phyloP scores from a whole-genome alignment of 2,113 vertebrate genomes.

The Thunnus thynnus region DNA sequence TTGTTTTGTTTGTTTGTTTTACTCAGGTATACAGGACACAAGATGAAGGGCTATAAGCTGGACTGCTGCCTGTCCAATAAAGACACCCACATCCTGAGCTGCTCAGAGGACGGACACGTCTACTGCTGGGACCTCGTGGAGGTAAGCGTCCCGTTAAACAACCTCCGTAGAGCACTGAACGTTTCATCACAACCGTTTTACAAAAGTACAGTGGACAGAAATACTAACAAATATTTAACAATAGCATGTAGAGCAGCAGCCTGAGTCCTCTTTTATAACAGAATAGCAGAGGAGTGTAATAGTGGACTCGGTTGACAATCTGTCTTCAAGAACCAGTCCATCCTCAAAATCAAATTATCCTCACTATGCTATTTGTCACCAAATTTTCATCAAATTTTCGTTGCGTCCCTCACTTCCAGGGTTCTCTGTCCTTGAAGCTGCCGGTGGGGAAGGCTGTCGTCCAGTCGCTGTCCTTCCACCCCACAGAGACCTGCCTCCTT shows the following conservation, averaged over 20 bases:
- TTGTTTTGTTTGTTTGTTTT: constrained; percentile 6
- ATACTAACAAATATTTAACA: no score
- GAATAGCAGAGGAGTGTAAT: no score
- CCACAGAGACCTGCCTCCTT: constrained; percentile 87
- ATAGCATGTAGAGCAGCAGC: no score
- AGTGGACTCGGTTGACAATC: no score
- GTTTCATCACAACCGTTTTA: no score
- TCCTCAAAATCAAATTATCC: no score
- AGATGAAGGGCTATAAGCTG: constrained; percentile 92
- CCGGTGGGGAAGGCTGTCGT: constrained; percentile 88
- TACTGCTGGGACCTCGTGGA: constrained; percentile 97
- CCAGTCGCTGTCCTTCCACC: constrained; percentile 93
- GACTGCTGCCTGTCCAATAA: constrained; percentile 92
- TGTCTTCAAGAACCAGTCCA: no score
- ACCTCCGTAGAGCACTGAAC: no score
- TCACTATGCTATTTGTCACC: no score
- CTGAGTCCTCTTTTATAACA: no score
- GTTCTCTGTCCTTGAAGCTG: constrained; percentile 85
- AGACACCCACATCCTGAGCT: constrained; percentile 92
- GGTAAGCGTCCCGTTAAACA: constrained; percentile 71
- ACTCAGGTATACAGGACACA: constrained; percentile 91
- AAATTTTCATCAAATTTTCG: no score
- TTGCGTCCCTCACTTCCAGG: constrained; percentile 75
- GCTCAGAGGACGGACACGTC: constrained; percentile 93
- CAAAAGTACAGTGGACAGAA: no score